Evolutionary conservation across 2,888 invertebrate species (phyloP), one percentile per base, ranked within the genome.

Genomic region (Ligdia adustata): DNA sequence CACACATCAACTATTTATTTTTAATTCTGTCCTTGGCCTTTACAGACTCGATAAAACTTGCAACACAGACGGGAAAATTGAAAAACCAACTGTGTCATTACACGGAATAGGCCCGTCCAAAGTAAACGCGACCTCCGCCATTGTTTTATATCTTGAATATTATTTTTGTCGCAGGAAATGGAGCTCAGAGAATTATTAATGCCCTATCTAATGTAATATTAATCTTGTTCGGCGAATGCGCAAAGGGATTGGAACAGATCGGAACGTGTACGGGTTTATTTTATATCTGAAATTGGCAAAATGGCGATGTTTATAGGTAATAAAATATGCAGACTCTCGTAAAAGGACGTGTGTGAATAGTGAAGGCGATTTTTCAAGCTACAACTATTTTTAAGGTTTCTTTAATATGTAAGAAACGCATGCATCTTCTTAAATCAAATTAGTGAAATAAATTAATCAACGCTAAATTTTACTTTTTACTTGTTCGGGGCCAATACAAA

Each of bases 101-200:
- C 24, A 22, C 28, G 15, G 5, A 22, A 33, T 29, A 33, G 28
- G 7, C n/a, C 16, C 27, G 7, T 32, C 20, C 18, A 34, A 26
- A 4, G 9, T 24, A 24, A 26, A 11, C 11, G 9, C 4, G 9
- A 2, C 0, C 16, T 9, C 3, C n/a, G 3, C 9, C 13, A 15
- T 47, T 41, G 31, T 37, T 41, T 32, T 32, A 14, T 9, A 29
- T 35, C 46, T 26, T 41, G 26, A 37, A 35, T 41, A 41, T 29
- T 15, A 46, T 39, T 33, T 40, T 20, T 20, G 39, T 40, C 39
- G 29, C 28, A 22, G 34, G 22, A 39, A 40, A 39, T 16, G 34
- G 39, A 40, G 15, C 4, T 9, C 22, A n/a, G 18, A 4, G 24
- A 46, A 46, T 46, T 34, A 46, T 46, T 40, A 40, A 46, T 40